Evolutionary conservation across 2,888 invertebrate genomes (phyloP), one percentile per base, ranked within the genome.

Genomic region (Cynaeus angustus): DNA sequence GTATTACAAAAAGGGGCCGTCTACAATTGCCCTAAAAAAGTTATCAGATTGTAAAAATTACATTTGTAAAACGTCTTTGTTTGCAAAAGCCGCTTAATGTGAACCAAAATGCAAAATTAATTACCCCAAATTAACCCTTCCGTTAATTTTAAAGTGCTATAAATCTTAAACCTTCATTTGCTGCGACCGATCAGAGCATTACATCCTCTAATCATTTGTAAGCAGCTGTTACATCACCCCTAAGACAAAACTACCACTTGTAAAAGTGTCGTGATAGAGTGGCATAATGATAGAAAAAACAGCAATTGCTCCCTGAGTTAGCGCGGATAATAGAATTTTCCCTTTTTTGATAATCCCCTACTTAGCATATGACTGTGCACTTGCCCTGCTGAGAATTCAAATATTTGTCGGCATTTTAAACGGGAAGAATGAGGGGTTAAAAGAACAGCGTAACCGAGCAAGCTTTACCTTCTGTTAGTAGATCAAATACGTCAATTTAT

Each of bases 91-190:
- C 10, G 28, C 10, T 61, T 48, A 37, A 33, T 50, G 64, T 12
- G 0, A 37, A 50, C 16, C 74, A 69, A 76, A 79, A 84, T 83
- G 78, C 76, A 78, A 80, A 82, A 84, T 83, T 84, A 84, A 85
- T 85, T 80, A 79, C 81, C 78, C 81, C 77, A 83, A 84, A 85
- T 84, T 83, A 84, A 85, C 83, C 84, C 85, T 84, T 84, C 79
- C 82, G 81, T 83, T 83, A 83, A 84, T 83, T 83, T 83, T 83
- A 82, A 82, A 78, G 79, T 80, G 83, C 83, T 79, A 84, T 85
- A 85, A 85, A 85, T 85, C 83, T 83, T 79, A 73, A 81, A 78
- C 83, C 82, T 83, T 84, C 83, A 84, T 84, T 83, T 83, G 82
- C 75, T 80, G 82, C 78, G 78, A 79, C 79, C 79, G 79, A 82